These are phyloP conservation scores for Rallus crepitans DNA, from an alignment of 2,797 vertebrate genomes.

Conservation along the genomic window DNA sequence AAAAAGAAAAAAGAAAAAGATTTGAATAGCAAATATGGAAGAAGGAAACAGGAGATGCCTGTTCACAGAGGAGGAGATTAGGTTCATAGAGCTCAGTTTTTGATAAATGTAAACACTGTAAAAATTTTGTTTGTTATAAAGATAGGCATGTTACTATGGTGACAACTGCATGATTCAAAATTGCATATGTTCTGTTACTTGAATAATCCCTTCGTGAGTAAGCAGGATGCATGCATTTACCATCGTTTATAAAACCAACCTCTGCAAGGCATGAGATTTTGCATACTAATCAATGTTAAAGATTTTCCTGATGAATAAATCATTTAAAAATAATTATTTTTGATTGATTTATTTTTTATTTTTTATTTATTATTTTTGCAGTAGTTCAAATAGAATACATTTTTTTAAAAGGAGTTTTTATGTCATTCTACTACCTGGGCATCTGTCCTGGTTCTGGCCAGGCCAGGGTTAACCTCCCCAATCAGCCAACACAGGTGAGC, in stretches of 20 bases:
- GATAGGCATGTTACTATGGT: slow-evolving; percentile 16
- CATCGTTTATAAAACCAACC: neutral
- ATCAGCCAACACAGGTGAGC: too few relatives aligned
- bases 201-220: neutral
- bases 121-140: slow-evolving; percentile 5
- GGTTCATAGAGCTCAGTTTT: neutral
- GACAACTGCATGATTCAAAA: slow-evolving; percentile 4
- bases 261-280: neutral
- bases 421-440: neutral
- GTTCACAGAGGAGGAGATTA: neutral
- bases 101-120: neutral
- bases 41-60: neutral
- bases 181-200: neutral
- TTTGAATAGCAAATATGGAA: neutral
- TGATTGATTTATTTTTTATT: fast-evolving
- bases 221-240: neutral
- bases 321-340: neutral
- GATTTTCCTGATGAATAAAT: neutral
- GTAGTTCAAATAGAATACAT: neutral
- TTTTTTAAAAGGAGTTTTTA: neutral
- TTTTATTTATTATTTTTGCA: neutral
- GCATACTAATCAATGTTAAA: neutral
- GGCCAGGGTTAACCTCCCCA: too few relatives aligned
- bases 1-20: neutral
- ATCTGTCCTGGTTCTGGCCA: too few relatives aligned